phyloP scores from a whole-genome alignment of 1,140 invertebrate genomes.

The Streblospio benedicti region DNA sequence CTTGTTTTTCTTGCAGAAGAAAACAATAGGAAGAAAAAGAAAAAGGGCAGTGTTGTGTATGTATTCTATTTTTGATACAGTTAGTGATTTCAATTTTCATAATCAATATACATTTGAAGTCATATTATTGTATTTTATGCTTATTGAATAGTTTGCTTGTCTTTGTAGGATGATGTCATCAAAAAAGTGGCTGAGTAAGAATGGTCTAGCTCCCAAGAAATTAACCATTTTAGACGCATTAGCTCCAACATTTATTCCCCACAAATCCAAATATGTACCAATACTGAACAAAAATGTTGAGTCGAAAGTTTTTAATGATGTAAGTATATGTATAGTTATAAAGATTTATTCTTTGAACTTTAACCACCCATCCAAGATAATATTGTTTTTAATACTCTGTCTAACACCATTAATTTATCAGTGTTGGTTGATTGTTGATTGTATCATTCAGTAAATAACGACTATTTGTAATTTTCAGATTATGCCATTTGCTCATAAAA shows the following conservation, averaged over 20 bases:
- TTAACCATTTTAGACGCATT: constrained; percentile 43
- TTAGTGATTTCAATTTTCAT: not conserved
- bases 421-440: no score
- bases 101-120: not conserved
- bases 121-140: not conserved
- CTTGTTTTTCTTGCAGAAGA: no score
- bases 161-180: constrained; percentile 8
- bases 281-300: constrained; percentile 42
- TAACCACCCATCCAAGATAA: no score
- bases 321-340: constrained; percentile 18
- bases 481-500: constrained; percentile 33
- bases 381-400: no score
- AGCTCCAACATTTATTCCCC: constrained; percentile 35
- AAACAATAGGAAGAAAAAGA: no score
- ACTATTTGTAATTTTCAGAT: no score
- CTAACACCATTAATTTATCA: no score
- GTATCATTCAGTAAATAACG: no score
- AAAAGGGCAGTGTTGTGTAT: no score
- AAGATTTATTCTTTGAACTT: not conserved
- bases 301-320: constrained; percentile 44
- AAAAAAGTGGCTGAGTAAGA: constrained; percentile 35
- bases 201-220: constrained; percentile 39
- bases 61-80: not conserved
- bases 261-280: constrained; percentile 38
- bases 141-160: not conserved